Evolutionary conservation across 2,113 vertebrate species (phyloP), one percentile per base, ranked within the genome.

Genomic region (Pterophyllum scalare): DNA sequence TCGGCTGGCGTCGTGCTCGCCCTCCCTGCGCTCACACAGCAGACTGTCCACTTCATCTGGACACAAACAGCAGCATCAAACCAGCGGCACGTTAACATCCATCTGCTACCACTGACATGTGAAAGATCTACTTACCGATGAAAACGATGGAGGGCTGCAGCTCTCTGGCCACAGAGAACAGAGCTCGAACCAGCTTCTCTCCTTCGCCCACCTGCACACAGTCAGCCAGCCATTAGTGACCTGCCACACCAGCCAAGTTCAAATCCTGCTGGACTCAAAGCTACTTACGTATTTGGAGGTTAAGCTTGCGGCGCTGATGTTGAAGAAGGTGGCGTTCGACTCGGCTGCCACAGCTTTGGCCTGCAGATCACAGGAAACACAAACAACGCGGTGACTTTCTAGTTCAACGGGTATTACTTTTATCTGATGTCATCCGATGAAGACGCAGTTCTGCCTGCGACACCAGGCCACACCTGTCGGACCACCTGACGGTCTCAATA

Each of bases 311-410:
- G 98, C 98, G n/a, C 98, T 99, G 95, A 99, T 99, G 86, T 97
- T 99, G 92, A 99, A 99, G 90, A 99, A 99, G 13, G 97, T 99
- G 38, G 98, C 96, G 43, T 98, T 98, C 20, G 98, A 98, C 91
- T 99, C 98, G 76, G 96, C 97, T 84, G 98, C 98, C 46, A 99
- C 98, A 14, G 98, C 98, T 96, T 98, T 99, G 77, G 98, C 97
- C 98, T 99, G 64, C n/a, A 38, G 40, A 24, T 4, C 46, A 49
- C 46, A 49, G 40, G 40, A 43, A 13, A 3, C 13, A 43, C 12
- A 43, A 1, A 12, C 38, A 40, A 40, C 3, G 11, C 11, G 1
- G 38, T 40, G 11, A 40, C 38, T 40, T 40, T 40, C 10, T 11
- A 40, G 11, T 46, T 46, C 14, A 5, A 46, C 5, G 5, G 13